Base-by-base conservation (phyloP, 2,797 vertebrate species). In the Benthosema pterotum region DNA sequence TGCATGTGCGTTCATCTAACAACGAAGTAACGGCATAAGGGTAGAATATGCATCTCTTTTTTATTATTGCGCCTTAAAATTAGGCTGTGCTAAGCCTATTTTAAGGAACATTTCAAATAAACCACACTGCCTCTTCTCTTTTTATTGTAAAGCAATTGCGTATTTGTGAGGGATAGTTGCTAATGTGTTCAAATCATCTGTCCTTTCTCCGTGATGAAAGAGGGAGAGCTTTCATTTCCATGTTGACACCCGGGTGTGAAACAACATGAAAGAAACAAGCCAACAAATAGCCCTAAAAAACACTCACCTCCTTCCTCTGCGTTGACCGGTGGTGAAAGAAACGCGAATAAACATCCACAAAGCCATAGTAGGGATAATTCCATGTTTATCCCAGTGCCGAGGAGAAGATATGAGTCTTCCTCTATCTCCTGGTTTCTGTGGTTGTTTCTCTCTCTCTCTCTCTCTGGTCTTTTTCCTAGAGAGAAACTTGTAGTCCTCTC, bases 231-330 rank as follows among this genome's bases (percentile, higher is more conserved):
- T 61, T 54, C 0, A 15, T 55, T 61, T 18, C 38, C 11, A 60
- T 43, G 3, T 17, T 58, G 53, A 48, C 79, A 63, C 62, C 62
- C 59, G 13, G 5, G 18, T 49, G 42, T 19, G 42, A 22, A 46
- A 50, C 38, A 55, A 52, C 15, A 52, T 16, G 17, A 45, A 69
- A 65, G 17, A 45, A 69, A 65, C 46, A 18, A 13, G 79, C 71
- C 74, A 69, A 85, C n/a, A n/a, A n/a, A n/a, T n/a, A n/a, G n/a
- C n/a, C n/a, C n/a, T n/a, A n/a, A n/a, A n/a, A n/a, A n/a, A n/a
- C 83, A 83, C 87, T 86, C 59, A 91, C 89, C 88, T 83, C 79
- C 84, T 65, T 87, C 86, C 17, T 85, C 79, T 49, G 84, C 72
- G 70, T 17, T 60, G 64, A 67, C 71, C 1, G 60, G 48, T 63